Evolutionary conservation across 53 echinoderm and acorn worm species (phyloP), one percentile per base, ranked within the genome.

Genomic region (Mesocentrotus franciscanus): DNA sequence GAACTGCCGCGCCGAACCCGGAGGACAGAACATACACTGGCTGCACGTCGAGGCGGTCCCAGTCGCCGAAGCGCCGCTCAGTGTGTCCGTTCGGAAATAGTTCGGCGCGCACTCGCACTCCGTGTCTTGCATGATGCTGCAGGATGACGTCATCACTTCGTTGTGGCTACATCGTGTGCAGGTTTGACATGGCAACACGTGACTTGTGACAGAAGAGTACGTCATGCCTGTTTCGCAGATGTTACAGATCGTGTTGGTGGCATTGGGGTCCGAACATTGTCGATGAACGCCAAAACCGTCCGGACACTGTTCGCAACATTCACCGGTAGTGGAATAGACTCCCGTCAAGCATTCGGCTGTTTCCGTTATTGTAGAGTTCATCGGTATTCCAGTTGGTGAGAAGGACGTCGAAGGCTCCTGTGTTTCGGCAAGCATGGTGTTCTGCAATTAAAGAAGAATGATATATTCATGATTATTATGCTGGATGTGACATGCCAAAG

Each of bases 1-100:
- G 91, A 22, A 96, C 96, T 18, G 93, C 71, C 9, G 97, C 97
- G n/a, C 99, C 99, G 60, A 95, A 99, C n/a, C 99, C 99, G 98
- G 97, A 22, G 97, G 97, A 36, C 99, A 99, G 16, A 97, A 95
- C 90, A 96, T 96, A 39, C 99, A 99, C 94, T 99, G 99, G 39
- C 99, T 97, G 79, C 98, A 99, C 0, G 95, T 89, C 24, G 66
- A 36, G 17, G 79, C 22, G 16, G 60, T 61, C 14, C 94, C 83
- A 8, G 39, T 8, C 15, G 33, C 34, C 16, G 85, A n/a, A 66
- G 8, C 36, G 64, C 29, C 90, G 22, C 32, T 22, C 35, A 61
- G 61, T 27, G 85, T 26, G 58, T 84, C 85, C 59, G 85, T 81
- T 11, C 60, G 35, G 93, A 92, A 97, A 60, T 97, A 97, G 90